phyloP scores from a whole-genome alignment of 2,113 vertebrate species.

The Laticauda colubrina region DNA sequence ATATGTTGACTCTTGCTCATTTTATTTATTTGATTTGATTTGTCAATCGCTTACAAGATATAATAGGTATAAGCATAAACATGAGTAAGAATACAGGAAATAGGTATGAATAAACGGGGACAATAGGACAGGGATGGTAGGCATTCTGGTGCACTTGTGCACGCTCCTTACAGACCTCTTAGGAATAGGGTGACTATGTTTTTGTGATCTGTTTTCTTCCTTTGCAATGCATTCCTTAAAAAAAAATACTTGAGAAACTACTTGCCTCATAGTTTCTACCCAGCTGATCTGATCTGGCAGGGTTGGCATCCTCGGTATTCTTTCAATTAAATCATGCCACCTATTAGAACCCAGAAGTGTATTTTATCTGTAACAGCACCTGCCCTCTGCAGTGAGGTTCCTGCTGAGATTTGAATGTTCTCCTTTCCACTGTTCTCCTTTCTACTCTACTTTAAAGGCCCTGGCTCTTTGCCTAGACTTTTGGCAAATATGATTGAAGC shows the following conservation, averaged over 20 bases:
- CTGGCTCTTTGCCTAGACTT: background rate
- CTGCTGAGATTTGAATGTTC: background rate
- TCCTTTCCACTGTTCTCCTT: background rate
- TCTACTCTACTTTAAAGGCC: background rate
- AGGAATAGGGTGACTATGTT: too few relatives aligned
- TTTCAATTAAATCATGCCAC: background rate
- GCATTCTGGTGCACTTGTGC: too few relatives aligned
- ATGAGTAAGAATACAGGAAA: too few relatives aligned
- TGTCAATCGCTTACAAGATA: too few relatives aligned
- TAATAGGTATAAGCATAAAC: too few relatives aligned
- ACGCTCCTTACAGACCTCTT: too few relatives aligned
- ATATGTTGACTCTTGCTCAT: background rate
- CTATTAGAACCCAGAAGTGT: background rate
- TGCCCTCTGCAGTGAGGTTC: background rate
- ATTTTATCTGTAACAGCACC: background rate
- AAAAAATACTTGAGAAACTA: background rate
- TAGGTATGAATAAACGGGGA: too few relatives aligned
- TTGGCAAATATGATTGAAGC: background rate
- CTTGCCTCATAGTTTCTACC: background rate
- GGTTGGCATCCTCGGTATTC: background rate
- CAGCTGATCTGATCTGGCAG: background rate
- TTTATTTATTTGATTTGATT: too few relatives aligned
- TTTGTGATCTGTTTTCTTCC: fast-evolving
- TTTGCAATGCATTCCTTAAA: background rate
- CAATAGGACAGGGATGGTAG: too few relatives aligned